Base-by-base conservation (phyloP, 2,797 vertebrate genomes). In the Zenarchopterus dispar region DNA sequence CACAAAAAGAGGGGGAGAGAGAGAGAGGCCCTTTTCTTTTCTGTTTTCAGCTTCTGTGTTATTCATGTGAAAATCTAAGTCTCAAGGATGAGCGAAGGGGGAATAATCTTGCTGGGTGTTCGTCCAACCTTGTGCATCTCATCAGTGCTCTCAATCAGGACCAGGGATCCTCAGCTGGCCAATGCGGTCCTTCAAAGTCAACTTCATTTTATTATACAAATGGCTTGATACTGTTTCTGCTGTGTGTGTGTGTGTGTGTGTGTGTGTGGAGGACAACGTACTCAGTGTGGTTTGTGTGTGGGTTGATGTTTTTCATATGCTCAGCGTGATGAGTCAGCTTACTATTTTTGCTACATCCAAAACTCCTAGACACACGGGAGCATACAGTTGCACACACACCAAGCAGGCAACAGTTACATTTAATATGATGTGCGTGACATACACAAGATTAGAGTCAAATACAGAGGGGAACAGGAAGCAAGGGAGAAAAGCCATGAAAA, bases 191-290 rank as follows among this genome's bases (percentile, higher is more conserved):
- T 75, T 88, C 82, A 87, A 88, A 89, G 86, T 91, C 86, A 80
- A 43, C 82, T 83, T 86, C 72, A 75, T 83, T 89, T 88, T 88
- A 78, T 76, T 83, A 84, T 81, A 82, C 73, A 86, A 82, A 79
- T 73, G 49, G 71, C 70, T 73, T 36, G 17, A 61, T 69, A 53
- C 42, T 76, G 77, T 72, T 41, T 78, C 67, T 52, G 47, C 56
- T 77, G 31, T 67, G 22, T 60, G 15, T 56, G 43, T 43, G n/a
- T 62, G 50, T 26, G 73, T 81, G 65, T 78, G 44, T 78, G 77
- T 53, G 15, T 56, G 43, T 46, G 18, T 62, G 50, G 24, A 61
- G 46, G 62, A 18, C 57, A 31, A 55, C 44, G 47, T 53, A 24
- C 57, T 59, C 15, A 0, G 55, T 70, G 63, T 59, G 65, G 73